These are phyloP conservation scores for Halcyon badia DNA, from an alignment of 2,797 vertebrate species.

Conservation along the genomic window DNA sequence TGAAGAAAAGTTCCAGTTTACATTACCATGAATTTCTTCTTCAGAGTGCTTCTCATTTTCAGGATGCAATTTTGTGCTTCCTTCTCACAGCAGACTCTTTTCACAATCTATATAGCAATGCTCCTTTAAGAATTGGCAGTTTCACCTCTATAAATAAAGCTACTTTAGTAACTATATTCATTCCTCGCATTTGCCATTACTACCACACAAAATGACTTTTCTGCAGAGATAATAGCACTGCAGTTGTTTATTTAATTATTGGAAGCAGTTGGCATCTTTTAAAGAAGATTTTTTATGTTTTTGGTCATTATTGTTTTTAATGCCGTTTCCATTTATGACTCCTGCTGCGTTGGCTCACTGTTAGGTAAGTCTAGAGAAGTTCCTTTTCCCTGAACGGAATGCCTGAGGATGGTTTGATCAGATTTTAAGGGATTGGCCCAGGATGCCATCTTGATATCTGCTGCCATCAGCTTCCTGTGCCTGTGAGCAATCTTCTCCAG, in stretches of 20 bases:
- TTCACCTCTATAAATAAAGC: conserved; percentile 27
- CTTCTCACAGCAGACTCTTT: conserved; percentile 15
- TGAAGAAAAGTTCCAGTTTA: conserved; percentile 55
- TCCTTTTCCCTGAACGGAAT: not conserved
- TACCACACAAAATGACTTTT: not conserved
- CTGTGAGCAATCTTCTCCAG: not conserved
- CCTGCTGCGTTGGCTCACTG: not conserved
- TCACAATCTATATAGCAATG: not conserved
- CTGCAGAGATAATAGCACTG: not conserved
- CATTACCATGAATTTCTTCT: conserved; percentile 33
- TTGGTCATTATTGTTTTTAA: not conserved
- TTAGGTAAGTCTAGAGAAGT: not conserved
- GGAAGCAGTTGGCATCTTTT: not conserved
- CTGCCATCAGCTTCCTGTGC: not conserved
- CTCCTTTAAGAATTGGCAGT: conserved; percentile 19
- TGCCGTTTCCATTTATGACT: not conserved
- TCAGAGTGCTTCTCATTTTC: conserved; percentile 50
- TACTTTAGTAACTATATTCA: not conserved
- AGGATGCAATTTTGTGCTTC: conserved; percentile 57
- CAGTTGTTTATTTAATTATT: not conserved
- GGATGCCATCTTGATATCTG: not conserved
- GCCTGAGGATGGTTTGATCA: not conserved
- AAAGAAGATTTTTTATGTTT: not conserved
- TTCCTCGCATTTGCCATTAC: not conserved
- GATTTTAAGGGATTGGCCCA: not conserved